phyloP scores from a whole-genome alignment of 1,140 invertebrate genomes.

The Cephus cinctus region DNA sequence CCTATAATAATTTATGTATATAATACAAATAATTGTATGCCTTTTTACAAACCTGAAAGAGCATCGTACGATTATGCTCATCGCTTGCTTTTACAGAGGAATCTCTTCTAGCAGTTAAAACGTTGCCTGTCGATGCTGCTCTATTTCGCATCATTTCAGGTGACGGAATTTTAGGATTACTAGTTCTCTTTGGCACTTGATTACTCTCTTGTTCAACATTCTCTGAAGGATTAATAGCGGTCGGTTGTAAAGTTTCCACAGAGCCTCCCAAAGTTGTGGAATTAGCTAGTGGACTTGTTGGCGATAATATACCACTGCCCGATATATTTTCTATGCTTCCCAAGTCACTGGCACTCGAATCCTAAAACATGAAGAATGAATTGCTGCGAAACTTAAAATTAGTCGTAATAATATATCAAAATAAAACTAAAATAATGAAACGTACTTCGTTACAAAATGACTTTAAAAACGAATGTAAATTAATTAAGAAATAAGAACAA shows the following conservation, averaged over 20 bases:
- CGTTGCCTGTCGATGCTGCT: conserved; percentile 54
- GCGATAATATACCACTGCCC: conserved; percentile 25
- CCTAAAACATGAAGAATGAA: conserved; percentile 25
- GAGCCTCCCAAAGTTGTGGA: conserved; percentile 36
- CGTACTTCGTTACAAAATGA: background rate
- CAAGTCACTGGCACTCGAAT: conserved; percentile 45
- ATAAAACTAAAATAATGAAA: background rate
- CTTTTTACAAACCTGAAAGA: conserved; percentile 72
- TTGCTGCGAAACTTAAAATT: background rate
- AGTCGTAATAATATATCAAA: background rate
- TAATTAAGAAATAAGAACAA: too few relatives aligned
- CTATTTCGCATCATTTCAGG: conserved; percentile 53
- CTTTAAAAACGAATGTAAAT: background rate
- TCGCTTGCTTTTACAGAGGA: conserved; percentile 43
- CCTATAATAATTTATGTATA: too few relatives aligned
- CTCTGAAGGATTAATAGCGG: conserved; percentile 15
- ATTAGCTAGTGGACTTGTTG: conserved; percentile 30
- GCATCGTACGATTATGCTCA: conserved; percentile 89
- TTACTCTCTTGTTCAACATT: conserved; percentile 19
- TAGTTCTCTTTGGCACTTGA: conserved; percentile 24
- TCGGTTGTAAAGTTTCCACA: conserved; percentile 40
- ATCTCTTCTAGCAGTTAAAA: conserved; percentile 42
- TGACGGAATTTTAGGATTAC: conserved; percentile 27
- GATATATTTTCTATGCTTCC: conserved; percentile 44
- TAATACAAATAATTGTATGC: too few relatives aligned